phyloP scores from a whole-genome alignment of 2,797 vertebrate genomes.

The Bradypodion pumilum region DNA sequence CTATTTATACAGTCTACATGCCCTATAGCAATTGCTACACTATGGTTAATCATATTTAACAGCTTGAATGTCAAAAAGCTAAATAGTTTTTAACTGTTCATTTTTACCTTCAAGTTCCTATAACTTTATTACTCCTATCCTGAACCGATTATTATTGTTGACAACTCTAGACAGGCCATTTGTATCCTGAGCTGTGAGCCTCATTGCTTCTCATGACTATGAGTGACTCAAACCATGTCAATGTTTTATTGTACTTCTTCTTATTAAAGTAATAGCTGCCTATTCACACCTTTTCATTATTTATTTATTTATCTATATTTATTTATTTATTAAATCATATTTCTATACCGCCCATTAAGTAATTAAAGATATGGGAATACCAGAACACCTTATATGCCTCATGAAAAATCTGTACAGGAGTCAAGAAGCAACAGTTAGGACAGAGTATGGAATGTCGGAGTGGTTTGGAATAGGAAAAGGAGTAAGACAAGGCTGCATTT shows the following conservation, averaged over 20 bases:
- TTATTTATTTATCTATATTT: constrained; percentile 8
- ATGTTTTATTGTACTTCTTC: not conserved
- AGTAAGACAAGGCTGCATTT: too few relatives aligned
- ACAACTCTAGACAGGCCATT: constrained; percentile 37
- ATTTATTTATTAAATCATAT: too few relatives aligned
- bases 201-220: constrained; percentile 33
- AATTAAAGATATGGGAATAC: too few relatives aligned
- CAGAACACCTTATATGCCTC: too few relatives aligned
- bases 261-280: constrained; percentile 20
- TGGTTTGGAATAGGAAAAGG: too few relatives aligned
- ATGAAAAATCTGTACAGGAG: too few relatives aligned
- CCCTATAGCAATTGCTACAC: constrained; percentile 59
- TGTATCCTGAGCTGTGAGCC: constrained; percentile 7
- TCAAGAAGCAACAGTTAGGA: too few relatives aligned
- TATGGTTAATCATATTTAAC: constrained; percentile 68
- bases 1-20: constrained; percentile 65
- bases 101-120: constrained; percentile 55
- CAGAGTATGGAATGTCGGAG: too few relatives aligned
- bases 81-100: constrained; percentile 62
- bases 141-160: constrained; percentile 46
- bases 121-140: constrained; percentile 51
- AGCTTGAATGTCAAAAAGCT: constrained; percentile 68
- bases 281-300: not conserved
- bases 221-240: constrained; percentile 24
- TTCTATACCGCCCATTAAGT: too few relatives aligned